Base-by-base conservation (phyloP, 2,113 vertebrate genomes). In the Periophthalmus modestus region DNA sequence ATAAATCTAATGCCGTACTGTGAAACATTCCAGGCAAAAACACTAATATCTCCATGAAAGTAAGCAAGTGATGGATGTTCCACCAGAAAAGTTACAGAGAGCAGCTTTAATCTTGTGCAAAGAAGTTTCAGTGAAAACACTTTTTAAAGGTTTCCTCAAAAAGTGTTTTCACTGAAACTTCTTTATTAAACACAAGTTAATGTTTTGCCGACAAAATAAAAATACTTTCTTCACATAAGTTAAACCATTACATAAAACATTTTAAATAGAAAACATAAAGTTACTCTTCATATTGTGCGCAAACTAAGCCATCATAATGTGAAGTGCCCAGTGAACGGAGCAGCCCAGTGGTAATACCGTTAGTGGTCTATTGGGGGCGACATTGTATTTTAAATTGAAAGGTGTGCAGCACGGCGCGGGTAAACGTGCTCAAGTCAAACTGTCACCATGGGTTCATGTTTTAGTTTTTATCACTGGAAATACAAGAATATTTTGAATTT, bases 311-410 rank as follows among this genome's bases (percentile, higher is more conserved):
- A 24, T 5, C 0, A 24, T 28, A 14, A 28, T 59, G n/a, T 11
- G 0, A 21, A 14, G 39, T 23, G 9, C 21, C 73, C 73, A 34
- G 68, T 7, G 57, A 68, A 50, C 21, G 19, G 52, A 73, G 10
- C 52, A 23, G 39, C 46, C 14, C 7, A 55, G 71, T 13, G n/a
- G 80, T 23, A 88, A 80, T 88, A 79, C 82, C 75, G 14, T 12
- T 2, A 52, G 5, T 61, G 11, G 28, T 78, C 86, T 72, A 84
- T 71, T 66, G 78, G 82, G 82, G 86, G 87, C 77, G 78, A 33
- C 82, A 77, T 87, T 89, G 74, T 10, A 67, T 84, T 69, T 75
- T 74, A 39, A 55, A 55, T 7, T 21, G 67, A 66, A 18, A 43
- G 74, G 66, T 67, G 52, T 43, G 39, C 2, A 77, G 71, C 69